A percentile compares a stretch with the other conserved stretches of the same genome.
phyloP scores from a whole-genome alignment of 2,888 invertebrate species.

The Chesias legatella region DNA sequence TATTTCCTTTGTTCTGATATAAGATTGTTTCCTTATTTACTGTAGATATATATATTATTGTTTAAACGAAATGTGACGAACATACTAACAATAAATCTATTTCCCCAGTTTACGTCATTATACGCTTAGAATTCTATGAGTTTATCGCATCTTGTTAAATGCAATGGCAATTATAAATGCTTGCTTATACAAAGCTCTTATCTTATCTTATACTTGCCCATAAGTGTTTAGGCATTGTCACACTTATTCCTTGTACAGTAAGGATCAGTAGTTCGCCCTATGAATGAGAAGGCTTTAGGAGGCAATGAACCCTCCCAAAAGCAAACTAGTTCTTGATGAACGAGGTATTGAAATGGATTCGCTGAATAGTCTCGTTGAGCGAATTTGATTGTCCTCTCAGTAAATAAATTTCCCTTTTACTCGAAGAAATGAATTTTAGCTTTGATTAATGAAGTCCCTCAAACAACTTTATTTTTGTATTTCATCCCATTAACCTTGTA shows the following conservation, averaged over 20 bases:
- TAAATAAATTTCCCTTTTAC: no score
- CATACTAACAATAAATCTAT: no score
- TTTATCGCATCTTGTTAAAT: conserved; percentile 19
- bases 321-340: conserved; percentile 63
- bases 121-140: conserved; percentile 15
- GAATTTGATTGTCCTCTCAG: conserved; percentile 7
- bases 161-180: conserved; percentile 20
- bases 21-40: no score
- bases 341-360: conserved; percentile 43
- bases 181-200: conserved; percentile 36
- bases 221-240: conserved; percentile 22
- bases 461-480: no score
- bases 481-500: no score
- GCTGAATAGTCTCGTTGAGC: conserved; percentile 17
- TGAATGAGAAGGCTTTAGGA: conserved; percentile 34
- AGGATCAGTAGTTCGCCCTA: conserved; percentile 16
- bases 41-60: no score
- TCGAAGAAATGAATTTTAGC: no score
- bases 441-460: no score
- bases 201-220: conserved; percentile 31
- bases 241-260: conserved; percentile 24
- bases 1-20: no score
- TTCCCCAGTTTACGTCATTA: conserved; percentile 1
- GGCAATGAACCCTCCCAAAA: conserved; percentile 65
- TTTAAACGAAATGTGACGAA: no score